Evolutionary conservation across 1,140 invertebrate genomes (phyloP), one percentile per base, ranked within the genome.

Genomic region (Diachasmimorpha longicaudata): DNA sequence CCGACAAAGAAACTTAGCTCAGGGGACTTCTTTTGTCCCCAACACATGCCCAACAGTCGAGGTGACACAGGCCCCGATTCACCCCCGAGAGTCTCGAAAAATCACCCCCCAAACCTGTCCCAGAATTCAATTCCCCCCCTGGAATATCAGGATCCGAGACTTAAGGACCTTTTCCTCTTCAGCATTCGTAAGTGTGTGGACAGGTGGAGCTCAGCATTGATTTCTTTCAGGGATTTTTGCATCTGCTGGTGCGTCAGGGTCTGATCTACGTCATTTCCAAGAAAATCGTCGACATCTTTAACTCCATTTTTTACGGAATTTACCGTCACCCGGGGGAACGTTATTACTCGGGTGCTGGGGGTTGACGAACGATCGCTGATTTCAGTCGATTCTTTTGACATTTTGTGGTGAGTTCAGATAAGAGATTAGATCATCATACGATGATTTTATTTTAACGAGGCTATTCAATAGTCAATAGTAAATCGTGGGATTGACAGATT

Each of bases 151-250:
- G 48, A 77, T 77, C 63, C 73, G 66, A 77, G 48, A 44, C 58
- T 70, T 44, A 19, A 70, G 48, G 31, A 74, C 74, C 71, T 78
- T 77, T 77, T 77, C 70, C 19, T 48, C 75, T 72, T 39, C 74
- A 42, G 39, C 52, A 79, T 70, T 75, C 58, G 78, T 42, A 79
- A 80, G 82, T 86, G 83, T 85, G 81, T 83, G 81, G 86, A 89
- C 87, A 88, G 87, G 87, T 89, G 87, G 81, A 81, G 79, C 74
- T 75, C 66, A 19, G 76, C 79, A 84, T 85, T 83, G 84, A 86
- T 86, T n/a, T 86, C 81, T 77, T 74, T 75, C 78, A 80, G 68
- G 77, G 79, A 86, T 84, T 89, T 89, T 87, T 86, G 87, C 87
- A 88, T 89, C 87, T 88, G 87, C 82, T 85, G 73, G 71, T 78